Evolutionary conservation across 2,888 invertebrate species (phyloP).

Genomic region (Chymomyza amoena): DNA sequence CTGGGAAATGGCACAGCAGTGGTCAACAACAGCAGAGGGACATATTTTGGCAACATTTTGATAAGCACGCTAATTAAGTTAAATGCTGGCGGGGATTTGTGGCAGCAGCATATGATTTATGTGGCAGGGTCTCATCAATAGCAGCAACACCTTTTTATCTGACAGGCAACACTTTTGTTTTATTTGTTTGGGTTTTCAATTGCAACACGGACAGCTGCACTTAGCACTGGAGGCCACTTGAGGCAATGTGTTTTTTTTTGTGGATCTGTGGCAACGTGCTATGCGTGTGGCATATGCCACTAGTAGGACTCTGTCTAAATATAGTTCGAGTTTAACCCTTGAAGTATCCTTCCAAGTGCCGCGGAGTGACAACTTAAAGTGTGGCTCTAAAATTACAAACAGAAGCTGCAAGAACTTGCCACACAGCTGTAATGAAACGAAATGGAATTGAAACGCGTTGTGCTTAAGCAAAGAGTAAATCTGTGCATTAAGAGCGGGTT

Average conservation of each 20-base stretch:
- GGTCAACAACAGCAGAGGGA: slow-evolving; percentile 34
- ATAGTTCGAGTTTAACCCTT: neutral
- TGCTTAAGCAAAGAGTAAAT: slow-evolving; percentile 10
- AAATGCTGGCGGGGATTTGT: slow-evolving; percentile 50
- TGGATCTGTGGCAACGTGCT: neutral
- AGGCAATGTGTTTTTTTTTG: too few relatives aligned
- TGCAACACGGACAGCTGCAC: slow-evolving; percentile 3
- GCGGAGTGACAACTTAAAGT: neutral
- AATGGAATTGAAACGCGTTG: slow-evolving; percentile 42
- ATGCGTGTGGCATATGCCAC: neutral
- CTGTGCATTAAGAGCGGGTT: neutral
- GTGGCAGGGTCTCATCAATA: neutral
- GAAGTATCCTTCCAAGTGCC: neutral
- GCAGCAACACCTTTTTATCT: slow-evolving; percentile 52
- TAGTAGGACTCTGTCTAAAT: neutral
- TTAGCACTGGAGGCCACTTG: too few relatives aligned
- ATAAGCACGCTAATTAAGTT: slow-evolving; percentile 68
- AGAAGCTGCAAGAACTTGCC: neutral
- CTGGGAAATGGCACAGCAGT: slow-evolving; percentile 54
- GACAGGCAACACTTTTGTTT: slow-evolving; percentile 41
- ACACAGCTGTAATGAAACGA: slow-evolving; percentile 27
- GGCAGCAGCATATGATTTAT: slow-evolving; percentile 34
- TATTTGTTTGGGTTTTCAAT: slow-evolving; percentile 22
- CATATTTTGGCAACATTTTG: slow-evolving; percentile 33
- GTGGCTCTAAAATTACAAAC: neutral